These are phyloP conservation scores for Scolopax bukidnonensis DNA, from an alignment of 2,797 vertebrate genomes.

Conservation along the genomic window DNA sequence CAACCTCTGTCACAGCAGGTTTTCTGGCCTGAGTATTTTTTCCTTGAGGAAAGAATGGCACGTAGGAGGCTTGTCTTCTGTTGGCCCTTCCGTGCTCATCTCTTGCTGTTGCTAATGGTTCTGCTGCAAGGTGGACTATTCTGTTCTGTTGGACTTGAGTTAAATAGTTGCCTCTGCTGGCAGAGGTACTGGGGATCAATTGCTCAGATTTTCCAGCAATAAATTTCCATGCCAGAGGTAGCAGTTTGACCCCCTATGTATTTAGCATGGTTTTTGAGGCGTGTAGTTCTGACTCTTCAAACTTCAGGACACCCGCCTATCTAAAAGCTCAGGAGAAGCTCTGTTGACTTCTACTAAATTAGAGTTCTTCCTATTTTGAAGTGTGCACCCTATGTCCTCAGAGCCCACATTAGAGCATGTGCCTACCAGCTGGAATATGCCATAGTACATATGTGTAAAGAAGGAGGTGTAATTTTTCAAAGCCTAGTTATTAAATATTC, in stretches of 20 bases:
- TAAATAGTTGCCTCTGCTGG: background rate
- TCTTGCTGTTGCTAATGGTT: background rate
- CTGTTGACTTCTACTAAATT: background rate
- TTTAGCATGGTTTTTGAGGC: background rate
- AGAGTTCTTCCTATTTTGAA: background rate
- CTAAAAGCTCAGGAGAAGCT: background rate
- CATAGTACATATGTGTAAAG: background rate
- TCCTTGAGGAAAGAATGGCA: background rate
- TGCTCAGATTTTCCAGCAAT: background rate
- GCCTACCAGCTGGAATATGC: background rate
- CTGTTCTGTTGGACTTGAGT: background rate
- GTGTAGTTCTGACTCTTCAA: background rate
- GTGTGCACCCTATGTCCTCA: background rate
- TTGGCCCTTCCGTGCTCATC: background rate
- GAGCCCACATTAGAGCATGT: background rate
- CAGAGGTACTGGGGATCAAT: background rate
- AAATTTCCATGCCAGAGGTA: background rate
- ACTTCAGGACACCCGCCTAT: background rate
- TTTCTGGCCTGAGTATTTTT: background rate
- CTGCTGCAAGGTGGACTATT: background rate
- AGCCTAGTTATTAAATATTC: background rate
- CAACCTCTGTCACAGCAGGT: background rate
- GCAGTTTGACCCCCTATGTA: background rate
- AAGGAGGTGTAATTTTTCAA: background rate
- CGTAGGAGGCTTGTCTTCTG: background rate